Evolutionary conservation across 2,113 vertebrate genomes (phyloP).

Genomic region (Dicaeum eximium): DNA sequence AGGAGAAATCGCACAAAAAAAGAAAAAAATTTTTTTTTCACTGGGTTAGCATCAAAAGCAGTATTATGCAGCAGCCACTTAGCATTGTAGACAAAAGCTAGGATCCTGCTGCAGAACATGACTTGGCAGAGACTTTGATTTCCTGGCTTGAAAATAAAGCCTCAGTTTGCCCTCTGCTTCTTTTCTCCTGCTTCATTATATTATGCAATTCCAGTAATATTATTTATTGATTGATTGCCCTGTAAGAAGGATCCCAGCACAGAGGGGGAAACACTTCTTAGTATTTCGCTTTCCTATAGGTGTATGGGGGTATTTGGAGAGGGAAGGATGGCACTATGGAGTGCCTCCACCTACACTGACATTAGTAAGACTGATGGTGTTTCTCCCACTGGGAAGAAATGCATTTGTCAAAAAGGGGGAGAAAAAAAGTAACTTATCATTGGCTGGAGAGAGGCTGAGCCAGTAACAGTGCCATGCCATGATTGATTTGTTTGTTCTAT

Average conservation of each 20-base stretch:
- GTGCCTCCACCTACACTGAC: neutral
- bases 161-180: neutral
- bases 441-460: slow-evolving; percentile 41
- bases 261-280: neutral
- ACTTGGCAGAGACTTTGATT: neutral
- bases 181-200: neutral
- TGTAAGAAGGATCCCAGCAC: neutral
- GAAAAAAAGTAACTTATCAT: neutral
- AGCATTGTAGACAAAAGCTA: neutral
- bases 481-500: slow-evolving; percentile 61
- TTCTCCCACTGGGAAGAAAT: neutral
- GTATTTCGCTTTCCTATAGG: neutral
- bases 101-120: neutral
- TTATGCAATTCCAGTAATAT: neutral
- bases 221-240: neutral
- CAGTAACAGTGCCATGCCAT: slow-evolving; percentile 24
- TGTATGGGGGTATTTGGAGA: rapidly evolving
- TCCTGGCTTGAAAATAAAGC: neutral
- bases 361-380: neutral
- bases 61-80: neutral
- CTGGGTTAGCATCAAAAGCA: neutral
- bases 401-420: neutral
- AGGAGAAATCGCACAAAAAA: neutral
- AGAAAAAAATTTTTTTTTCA: neutral
- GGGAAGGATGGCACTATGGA: neutral